Conservation (phyloP, 2,113 vertebrate species). For the Nycticebus coucang region DNA sequence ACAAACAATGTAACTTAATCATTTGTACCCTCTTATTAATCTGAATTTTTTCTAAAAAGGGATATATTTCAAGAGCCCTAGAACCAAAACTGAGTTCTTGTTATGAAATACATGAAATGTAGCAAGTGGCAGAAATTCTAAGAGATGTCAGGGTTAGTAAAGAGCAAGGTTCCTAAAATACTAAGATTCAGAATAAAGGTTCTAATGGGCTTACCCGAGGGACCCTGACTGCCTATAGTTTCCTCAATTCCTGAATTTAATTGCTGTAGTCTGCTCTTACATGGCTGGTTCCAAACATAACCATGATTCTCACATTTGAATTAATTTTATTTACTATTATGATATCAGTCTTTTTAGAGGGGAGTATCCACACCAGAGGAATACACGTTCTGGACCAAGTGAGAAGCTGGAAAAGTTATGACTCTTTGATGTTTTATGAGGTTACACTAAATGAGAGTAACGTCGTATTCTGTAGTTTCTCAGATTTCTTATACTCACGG, state of each 20-base stretch:
- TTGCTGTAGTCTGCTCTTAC: background rate
- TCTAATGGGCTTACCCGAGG: background rate
- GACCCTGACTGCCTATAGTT: background rate
- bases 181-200: background rate
- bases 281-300: background rate
- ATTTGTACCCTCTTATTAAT: too few relatives aligned
- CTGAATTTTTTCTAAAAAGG: background rate
- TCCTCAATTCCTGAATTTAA: background rate
- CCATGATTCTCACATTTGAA: background rate
- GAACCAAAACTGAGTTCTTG: background rate
- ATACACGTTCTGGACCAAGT: background rate
- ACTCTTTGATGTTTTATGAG: background rate
- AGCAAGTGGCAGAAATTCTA: background rate
- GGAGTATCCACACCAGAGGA: background rate
- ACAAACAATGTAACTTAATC: too few relatives aligned
- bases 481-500: background rate
- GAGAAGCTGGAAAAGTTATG: background rate
- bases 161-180: background rate
- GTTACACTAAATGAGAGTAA: background rate
- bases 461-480: background rate
- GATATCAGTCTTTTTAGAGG: background rate
- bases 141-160: background rate
- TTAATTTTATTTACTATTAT: background rate
- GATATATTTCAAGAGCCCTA: background rate
- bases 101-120: background rate